These are phyloP conservation scores for Hydropotes inermis DNA, from an alignment of 2,113 vertebrate genomes.

Conservation along the genomic window DNA sequence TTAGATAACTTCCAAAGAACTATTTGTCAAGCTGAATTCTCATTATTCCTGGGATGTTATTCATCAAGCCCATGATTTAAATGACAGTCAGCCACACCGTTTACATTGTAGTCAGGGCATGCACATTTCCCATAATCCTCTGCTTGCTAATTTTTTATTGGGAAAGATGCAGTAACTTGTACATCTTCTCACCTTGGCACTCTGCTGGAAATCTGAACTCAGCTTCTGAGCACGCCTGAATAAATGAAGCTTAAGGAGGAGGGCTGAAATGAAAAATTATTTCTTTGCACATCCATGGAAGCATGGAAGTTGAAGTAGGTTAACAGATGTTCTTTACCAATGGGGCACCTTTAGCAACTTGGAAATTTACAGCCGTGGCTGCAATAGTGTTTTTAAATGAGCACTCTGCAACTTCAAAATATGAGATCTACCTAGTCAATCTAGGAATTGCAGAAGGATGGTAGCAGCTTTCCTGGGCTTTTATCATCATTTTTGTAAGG, in stretches of 20 bases:
- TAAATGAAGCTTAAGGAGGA: conserved; percentile 32
- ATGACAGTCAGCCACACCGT: conserved; percentile 22
- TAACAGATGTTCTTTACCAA: conserved; percentile 38
- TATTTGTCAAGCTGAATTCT: conserved; percentile 51
- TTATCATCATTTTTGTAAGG: not conserved
- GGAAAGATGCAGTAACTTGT: not conserved
- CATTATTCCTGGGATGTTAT: conserved; percentile 41
- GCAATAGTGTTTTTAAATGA: not conserved
- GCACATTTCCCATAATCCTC: not conserved
- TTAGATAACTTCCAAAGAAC: conserved; percentile 55
- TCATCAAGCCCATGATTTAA: conserved; percentile 37
- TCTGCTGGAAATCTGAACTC: not conserved
- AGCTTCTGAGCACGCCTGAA: not conserved
- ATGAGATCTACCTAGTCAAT: not conserved
- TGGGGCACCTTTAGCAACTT: not conserved
- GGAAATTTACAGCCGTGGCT: not conserved
- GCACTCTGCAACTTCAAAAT: not conserved
- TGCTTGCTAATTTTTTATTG: not conserved
- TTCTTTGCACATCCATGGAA: not conserved
- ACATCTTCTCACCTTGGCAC: not conserved
- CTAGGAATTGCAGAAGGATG: not conserved
- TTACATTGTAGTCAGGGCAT: not conserved
- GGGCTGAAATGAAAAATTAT: conserved; percentile 16
- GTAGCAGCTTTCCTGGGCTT: not conserved
- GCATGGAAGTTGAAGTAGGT: not conserved